A percentile compares a stretch with the other conserved stretches of the same genome.
These are phyloP conservation scores for Laticauda laticaudata DNA, from an alignment of 2,113 vertebrate genomes.

Conservation along the genomic window DNA sequence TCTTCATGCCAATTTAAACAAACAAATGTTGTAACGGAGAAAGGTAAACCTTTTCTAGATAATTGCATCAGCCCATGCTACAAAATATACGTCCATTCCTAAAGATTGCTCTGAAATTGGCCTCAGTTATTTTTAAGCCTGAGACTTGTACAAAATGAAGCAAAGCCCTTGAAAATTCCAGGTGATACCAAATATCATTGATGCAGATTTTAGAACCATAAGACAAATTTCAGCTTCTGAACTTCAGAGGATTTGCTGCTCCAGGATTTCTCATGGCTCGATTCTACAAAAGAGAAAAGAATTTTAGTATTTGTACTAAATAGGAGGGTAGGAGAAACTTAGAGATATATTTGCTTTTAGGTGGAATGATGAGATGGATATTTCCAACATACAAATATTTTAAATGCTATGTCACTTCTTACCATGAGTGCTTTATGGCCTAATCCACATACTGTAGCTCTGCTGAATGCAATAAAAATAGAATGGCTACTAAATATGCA, in stretches of 20 bases:
- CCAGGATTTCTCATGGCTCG: constrained; percentile 16
- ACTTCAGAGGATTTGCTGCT: constrained; percentile 28
- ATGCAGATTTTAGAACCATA: background rate
- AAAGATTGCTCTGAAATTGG: constrained; percentile 23
- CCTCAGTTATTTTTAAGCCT: background rate
- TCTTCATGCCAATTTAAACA: constrained; percentile 38
- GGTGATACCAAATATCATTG: background rate
- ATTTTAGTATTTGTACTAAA: background rate
- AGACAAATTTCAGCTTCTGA: constrained; percentile 8
- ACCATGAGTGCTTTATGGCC: background rate
- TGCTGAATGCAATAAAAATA: background rate
- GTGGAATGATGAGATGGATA: background rate
- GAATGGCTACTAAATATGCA: background rate
- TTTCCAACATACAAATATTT: background rate
- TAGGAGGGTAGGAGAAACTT: too few species aligned
- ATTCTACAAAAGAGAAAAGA: constrained; percentile 46
- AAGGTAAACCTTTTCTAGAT: constrained; percentile 1
- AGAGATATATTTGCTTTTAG: background rate
- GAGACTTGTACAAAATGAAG: background rate
- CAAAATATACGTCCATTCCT: background rate
- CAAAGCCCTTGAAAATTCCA: background rate
- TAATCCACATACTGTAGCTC: background rate
- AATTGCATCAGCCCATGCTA: background rate
- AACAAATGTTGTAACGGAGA: constrained; percentile 23
- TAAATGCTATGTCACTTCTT: background rate